Evolutionary conservation across 2,113 vertebrate species (phyloP), one percentile per base, ranked within the genome.

Genomic region (Donacobius atricapilla): DNA sequence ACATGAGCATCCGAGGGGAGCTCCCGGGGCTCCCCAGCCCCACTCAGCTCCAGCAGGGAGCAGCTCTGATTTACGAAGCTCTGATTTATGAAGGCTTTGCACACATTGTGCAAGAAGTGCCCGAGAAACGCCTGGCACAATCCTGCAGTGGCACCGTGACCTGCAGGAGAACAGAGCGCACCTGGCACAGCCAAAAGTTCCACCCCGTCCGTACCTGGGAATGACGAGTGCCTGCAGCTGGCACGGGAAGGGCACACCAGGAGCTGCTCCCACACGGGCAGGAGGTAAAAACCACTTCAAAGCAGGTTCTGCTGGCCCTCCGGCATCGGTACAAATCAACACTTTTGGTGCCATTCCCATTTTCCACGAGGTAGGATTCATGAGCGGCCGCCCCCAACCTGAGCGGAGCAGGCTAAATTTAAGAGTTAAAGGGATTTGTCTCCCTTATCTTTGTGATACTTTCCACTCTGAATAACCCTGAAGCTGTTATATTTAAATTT

Each of bases 81-180:
- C 37, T n/a, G 75, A 37, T 63, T 71, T 22, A 24, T 17, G 58
- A 12, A 31, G 65, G 53, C 22, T 60, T 27, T 35, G 79, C 77
- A 63, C 39, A 3, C 25, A 2, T 2, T 31, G 68, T 48, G 28
- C 45, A 33, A 48, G 85, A n/a, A 50, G 68, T 5, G 78, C 30
- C 70, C 51, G 13, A 15, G 57, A 19, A 79, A 53, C 8, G 30
- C 4, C 82, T 20, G 11, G 6, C 24, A 37, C 18, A 1, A 13
- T 39, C 30, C 77, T 22, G 68, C 75, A 35, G 75, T 66, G 96
- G 93, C 96, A 95, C 63, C 2, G 51, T 92, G 97, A 94, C 96
- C 96, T 75, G 93, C 72, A 6, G 14, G 40, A 80, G 94, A 11
- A 68, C 94, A 18, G 2, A 6, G 73, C 2, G 54, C 83, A 3